Evolutionary conservation across 2,113 vertebrate species (phyloP), one percentile per base, ranked within the genome.

Genomic region (Neolamprologus falcicula): DNA sequence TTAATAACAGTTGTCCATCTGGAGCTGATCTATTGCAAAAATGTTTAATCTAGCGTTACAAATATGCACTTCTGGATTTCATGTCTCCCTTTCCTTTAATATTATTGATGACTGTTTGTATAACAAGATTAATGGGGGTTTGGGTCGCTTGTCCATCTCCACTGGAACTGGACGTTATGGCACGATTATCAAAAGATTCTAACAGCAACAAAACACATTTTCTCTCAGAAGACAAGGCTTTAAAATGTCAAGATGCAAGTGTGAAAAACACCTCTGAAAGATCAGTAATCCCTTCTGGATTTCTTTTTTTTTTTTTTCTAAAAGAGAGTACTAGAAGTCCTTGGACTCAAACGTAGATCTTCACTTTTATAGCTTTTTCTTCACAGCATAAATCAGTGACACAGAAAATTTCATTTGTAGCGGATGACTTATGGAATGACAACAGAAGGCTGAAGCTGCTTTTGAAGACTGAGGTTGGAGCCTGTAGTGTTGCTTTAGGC

Each of bases 351-450:
- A 87, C 28, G 54, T 80, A 80, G 71, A 91, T 88, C 55, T 87
- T 83, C 85, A 81, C 88, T 93, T 94, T 90, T 84, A 89, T 55
- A 85, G 53, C 53, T 86, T 94, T 93, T 93, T 90, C 92, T 87
- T 86, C 83, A 92, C 81, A 50, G 89, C 86, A 91, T 95, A 94
- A 96, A 94, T 95, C 91, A 95, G 85, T 89, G 91, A 91, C 91
- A 93, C 84, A 93, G 93, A 94, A 91, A 92, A 92, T 94, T 88
- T 86, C 88, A 90, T 94, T 92, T 90, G 94, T 85, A 91, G 91
- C 73, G 86, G 54, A 93, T 93, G 93, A 94, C 87, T 94, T 93
- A 93, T 92, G 92, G 91, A 94, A 95, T 88, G 93, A 96, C 93
- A 94, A 94, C 92, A 93, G 91, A 93, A 82, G 80, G 73, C 88